phyloP scores from a whole-genome alignment of 1,140 invertebrate species.

The Drosophila aff. region DNA sequence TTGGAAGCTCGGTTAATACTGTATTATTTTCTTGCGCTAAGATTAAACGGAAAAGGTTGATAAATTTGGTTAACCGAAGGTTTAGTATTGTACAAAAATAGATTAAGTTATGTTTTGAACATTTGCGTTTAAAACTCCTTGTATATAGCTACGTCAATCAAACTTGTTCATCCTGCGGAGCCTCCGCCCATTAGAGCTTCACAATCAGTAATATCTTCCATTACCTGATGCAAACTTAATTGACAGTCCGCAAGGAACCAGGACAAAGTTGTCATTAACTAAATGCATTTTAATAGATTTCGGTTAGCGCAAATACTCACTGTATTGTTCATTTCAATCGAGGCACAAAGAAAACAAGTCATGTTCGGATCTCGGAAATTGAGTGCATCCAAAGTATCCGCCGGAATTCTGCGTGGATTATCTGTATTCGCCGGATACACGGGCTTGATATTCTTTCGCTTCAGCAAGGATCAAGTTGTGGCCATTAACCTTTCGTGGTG shows the following conservation, averaged over 20 bases:
- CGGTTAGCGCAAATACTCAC: background rate
- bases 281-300: background rate
- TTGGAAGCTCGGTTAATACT: background rate
- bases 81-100: background rate
- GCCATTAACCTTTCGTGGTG: background rate
- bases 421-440: slow-evolving; percentile 5
- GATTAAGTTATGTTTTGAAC: too few relatives aligned
- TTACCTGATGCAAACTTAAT: background rate
- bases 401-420: background rate
- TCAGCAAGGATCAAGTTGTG: background rate
- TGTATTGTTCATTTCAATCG: slow-evolving; percentile 2
- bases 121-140: background rate
- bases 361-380: background rate
- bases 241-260: background rate
- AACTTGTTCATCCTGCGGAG: too few relatives aligned
- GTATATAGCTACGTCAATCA: background rate
- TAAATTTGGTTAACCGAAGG: background rate
- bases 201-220: slow-evolving; percentile 6
- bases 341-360: background rate
- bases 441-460: slow-evolving; percentile 5
- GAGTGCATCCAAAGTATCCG: slow-evolving; percentile 5
- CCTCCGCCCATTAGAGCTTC: background rate
- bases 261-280: background rate
- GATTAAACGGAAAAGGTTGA: background rate
- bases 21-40: background rate